These are phyloP conservation scores for Drosophila ogumai DNA, from an alignment of 1,140 invertebrate species.

Conservation along the genomic window DNA sequence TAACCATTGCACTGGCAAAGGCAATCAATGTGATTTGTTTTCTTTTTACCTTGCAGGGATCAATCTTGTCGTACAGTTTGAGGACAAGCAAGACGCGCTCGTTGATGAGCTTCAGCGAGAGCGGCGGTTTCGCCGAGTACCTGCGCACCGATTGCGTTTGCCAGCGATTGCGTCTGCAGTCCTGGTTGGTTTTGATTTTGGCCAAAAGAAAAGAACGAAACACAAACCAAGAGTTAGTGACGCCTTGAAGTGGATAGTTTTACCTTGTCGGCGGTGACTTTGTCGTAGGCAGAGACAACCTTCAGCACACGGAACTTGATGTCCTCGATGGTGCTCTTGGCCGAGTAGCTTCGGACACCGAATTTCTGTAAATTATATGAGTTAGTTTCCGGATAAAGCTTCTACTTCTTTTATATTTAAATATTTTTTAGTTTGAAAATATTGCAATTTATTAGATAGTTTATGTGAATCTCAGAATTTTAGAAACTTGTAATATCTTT, in stretches of 20 bases:
- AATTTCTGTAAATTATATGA: constrained; percentile 49
- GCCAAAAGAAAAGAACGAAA: constrained; percentile 68
- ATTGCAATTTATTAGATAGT: no score
- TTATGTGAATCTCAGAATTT: no score
- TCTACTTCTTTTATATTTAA: no score
- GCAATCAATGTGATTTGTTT: constrained; percentile 47
- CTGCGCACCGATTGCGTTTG: constrained; percentile 85
- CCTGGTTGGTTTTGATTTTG: constrained; percentile 46
- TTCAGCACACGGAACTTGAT: constrained; percentile 91
- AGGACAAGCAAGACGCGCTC: constrained; percentile 96
- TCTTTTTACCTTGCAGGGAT: constrained; percentile 93
- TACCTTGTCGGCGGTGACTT: constrained; percentile 92
- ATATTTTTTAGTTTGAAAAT: no score
- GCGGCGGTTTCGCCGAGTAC: constrained; percentile 90
- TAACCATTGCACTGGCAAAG: constrained; percentile 71
- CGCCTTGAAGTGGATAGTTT: constrained; percentile 83
- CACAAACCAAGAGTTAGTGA: constrained; percentile 77
- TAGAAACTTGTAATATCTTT: no score
- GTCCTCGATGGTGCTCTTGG: constrained; percentile 86
- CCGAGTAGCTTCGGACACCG: constrained; percentile 54
- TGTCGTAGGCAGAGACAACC: constrained; percentile 92
- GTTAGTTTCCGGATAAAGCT: neutral
- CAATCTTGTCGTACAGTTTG: constrained; percentile 98
- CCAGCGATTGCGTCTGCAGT: constrained; percentile 69
- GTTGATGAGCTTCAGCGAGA: constrained; percentile 92